Conservation (phyloP, 2,797 vertebrate genomes). For the Pelochelys cantorii region DNA sequence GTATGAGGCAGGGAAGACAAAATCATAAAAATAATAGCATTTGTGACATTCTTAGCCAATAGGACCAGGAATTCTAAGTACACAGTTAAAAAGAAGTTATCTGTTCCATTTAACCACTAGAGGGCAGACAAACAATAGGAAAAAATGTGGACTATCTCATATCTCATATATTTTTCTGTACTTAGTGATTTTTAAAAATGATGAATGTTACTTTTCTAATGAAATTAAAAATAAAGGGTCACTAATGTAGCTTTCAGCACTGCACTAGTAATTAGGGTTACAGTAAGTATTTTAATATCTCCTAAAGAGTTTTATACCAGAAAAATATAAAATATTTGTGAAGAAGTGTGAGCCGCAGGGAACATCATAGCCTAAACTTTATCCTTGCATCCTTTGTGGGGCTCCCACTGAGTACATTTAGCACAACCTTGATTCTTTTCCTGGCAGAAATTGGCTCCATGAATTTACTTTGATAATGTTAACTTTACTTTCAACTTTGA, state of each 20-base stretch:
- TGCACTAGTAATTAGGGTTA: not conserved
- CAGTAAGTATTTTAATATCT: not conserved
- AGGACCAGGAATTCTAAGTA: not conserved
- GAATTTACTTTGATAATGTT: not conserved
- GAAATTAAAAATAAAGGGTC: not conserved
- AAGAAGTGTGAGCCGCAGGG: not conserved
- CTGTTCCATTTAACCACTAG: not conserved
- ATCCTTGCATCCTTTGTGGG: not conserved
- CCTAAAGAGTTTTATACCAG: not conserved
- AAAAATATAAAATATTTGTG: not conserved
- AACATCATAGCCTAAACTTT: not conserved
- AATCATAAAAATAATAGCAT: rapidly evolving
- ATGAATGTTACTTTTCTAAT: rapidly evolving
- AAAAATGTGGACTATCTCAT: rapidly evolving
- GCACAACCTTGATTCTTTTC: not conserved
- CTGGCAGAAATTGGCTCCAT: not conserved
- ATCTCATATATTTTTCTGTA: not conserved
- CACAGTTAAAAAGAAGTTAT: not conserved
- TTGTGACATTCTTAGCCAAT: rapidly evolving
- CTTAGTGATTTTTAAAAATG: not conserved
- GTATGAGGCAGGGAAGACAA: not conserved
- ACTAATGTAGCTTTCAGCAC: not conserved
- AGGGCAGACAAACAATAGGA: constrained; percentile 42
- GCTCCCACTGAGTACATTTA: not conserved
- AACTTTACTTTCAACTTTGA: not conserved